These are phyloP conservation scores for Xerus rutilus DNA, from an alignment of 2,797 vertebrate species.

Conservation along the genomic window DNA sequence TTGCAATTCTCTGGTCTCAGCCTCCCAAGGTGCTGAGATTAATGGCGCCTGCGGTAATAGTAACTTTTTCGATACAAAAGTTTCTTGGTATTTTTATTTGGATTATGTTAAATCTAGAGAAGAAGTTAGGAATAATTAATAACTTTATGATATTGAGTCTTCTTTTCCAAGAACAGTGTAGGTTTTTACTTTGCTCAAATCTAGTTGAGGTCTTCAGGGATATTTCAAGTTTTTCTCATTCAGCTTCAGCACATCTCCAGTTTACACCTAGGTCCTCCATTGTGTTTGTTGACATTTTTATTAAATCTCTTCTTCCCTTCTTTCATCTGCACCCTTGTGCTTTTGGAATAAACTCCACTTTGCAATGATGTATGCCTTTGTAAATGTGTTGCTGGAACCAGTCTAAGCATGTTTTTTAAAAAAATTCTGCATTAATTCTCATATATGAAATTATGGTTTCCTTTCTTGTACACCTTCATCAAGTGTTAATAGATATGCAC, in stretches of 20 bases:
- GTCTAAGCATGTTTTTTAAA: background rate
- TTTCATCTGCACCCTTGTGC: background rate
- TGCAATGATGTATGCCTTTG: background rate
- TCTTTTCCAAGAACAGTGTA: background rate
- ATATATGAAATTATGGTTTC: background rate
- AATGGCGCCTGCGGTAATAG: background rate
- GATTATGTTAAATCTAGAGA: background rate
- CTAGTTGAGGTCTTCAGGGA: background rate
- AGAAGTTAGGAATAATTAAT: background rate
- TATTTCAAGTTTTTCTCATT: conserved; percentile 35
- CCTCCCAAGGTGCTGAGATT: too few relatives aligned
- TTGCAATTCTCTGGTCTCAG: too few relatives aligned
- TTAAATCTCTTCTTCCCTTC: background rate
- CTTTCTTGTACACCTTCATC: background rate
- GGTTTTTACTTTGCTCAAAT: background rate
- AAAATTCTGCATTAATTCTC: background rate
- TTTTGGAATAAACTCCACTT: background rate
- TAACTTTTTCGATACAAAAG: background rate
- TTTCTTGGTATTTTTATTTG: background rate
- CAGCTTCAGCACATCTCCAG: background rate
- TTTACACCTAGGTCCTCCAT: background rate
- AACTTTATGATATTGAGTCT: background rate
- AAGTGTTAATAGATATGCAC: background rate
- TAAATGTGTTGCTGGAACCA: background rate
- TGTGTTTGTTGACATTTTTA: conserved; percentile 32